Evolutionary conservation across 2,888 invertebrate species (phyloP).

Genomic region (Hypercompe scribonia): DNA sequence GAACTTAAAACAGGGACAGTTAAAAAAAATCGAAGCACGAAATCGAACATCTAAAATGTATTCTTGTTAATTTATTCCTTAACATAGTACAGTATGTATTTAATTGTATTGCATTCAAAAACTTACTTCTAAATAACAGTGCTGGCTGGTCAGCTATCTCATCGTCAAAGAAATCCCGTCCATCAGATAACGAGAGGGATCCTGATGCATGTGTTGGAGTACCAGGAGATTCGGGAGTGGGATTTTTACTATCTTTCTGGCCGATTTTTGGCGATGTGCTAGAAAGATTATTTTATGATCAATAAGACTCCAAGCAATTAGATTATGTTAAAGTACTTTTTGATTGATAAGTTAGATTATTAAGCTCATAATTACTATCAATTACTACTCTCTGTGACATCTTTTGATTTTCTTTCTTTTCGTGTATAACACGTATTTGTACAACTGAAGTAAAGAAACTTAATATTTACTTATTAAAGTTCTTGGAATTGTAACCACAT

Average conservation of each 20-base stretch:
- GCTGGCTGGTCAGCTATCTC: conserved; percentile 97
- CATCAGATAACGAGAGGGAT: conserved; percentile 93
- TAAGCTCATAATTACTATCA: background rate
- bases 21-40: too few species aligned
- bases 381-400: background rate
- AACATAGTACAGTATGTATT: background rate
- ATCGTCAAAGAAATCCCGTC: conserved; percentile 94
- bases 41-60: background rate
- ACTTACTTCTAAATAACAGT: conserved; percentile 90
- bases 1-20: background rate
- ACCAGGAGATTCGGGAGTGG: conserved; percentile 88
- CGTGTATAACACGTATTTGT: too few species aligned
- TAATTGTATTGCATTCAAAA: too few species aligned
- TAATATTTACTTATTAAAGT: too few species aligned
- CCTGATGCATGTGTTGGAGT: conserved; percentile 93
- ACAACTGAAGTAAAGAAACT: too few species aligned
- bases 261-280: conserved; percentile 55
- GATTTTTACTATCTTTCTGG: conserved; percentile 66
- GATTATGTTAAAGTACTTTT: background rate
- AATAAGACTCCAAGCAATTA: background rate
- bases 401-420: too few species aligned
- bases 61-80: background rate
- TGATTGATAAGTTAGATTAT: background rate
- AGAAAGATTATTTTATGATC: background rate
- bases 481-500: too few species aligned